Evolutionary conservation across 2,888 invertebrate genomes (phyloP).

Genomic region (Drosophila anceps): DNA sequence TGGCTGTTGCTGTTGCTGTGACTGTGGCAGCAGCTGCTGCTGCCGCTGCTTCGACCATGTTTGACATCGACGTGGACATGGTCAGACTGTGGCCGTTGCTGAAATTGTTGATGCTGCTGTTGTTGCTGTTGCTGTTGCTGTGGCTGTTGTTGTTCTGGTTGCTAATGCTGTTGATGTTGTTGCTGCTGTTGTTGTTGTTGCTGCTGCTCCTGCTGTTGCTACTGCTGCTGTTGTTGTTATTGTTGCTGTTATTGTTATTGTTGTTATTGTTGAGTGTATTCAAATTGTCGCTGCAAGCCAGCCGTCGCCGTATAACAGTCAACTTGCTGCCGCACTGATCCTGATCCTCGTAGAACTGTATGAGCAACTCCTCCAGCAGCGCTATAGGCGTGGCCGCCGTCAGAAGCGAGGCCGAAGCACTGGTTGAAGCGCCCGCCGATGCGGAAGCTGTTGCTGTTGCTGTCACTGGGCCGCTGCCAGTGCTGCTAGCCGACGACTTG

Average conservation of each 20-base stretch:
- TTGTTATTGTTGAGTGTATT: conserved; percentile 43
- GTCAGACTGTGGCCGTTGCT: conserved; percentile 54
- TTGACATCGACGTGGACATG: conserved; percentile 69
- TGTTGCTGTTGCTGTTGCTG: conserved; percentile 39
- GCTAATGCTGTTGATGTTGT: conserved; percentile 46
- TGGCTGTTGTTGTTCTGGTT: conserved; percentile 29
- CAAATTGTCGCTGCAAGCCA: conserved; percentile 50
- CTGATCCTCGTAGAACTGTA: conserved; percentile 85
- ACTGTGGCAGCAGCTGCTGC: conserved; percentile 9
- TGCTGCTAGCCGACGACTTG: conserved; percentile 72
- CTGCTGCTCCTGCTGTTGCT: conserved; percentile 36
- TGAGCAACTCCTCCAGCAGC: conserved; percentile 83
- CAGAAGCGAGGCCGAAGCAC: conserved; percentile 28
- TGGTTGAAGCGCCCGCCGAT: conserved; percentile 42
- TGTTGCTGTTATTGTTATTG: conserved; percentile 19
- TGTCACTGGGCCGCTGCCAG: conserved; percentile 38
- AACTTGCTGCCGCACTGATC: conserved; percentile 79
- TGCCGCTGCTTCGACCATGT: conserved; percentile 57
- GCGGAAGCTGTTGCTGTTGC: conserved; percentile 17
- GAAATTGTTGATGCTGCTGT: conserved; percentile 57
- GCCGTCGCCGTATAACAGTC: conserved; percentile 77
- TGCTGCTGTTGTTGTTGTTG: conserved; percentile 38
- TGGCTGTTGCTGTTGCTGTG: conserved; percentile 22
- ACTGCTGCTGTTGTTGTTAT: conserved; percentile 24
- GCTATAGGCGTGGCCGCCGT: conserved; percentile 65